phyloP scores from a whole-genome alignment of 1,140 invertebrate genomes.

The Drosophila guanche region DNA sequence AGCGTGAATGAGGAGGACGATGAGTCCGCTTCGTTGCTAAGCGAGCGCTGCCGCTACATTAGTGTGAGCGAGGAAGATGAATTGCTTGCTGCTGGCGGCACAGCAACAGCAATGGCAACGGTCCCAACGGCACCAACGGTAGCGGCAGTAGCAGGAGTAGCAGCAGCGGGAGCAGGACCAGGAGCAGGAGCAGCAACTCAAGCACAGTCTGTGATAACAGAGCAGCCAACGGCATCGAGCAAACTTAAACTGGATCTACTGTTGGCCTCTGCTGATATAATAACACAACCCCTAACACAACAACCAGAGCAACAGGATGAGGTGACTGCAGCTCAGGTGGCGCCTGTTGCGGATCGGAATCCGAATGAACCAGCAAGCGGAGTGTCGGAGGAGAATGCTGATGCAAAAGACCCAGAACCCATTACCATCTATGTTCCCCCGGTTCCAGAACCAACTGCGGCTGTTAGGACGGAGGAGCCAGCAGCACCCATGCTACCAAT shows the following conservation, averaged over 20 bases:
- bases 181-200: conserved; percentile 54
- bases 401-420: conserved; percentile 24
- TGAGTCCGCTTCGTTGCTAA: conserved; percentile 64
- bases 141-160: conserved; percentile 1
- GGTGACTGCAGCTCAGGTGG: conserved; percentile 17
- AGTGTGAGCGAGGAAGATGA: conserved; percentile 81
- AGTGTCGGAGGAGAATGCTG: background rate
- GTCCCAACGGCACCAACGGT: conserved; percentile 10
- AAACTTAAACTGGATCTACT: conserved; percentile 77
- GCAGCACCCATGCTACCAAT: conserved; percentile 36
- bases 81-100: conserved; percentile 47
- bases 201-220: conserved; percentile 83
- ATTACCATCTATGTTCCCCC: conserved; percentile 49
- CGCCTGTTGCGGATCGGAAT: conserved; percentile 27
- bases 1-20: conserved; percentile 81
- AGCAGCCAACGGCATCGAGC: conserved; percentile 81
- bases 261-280: conserved; percentile 79
- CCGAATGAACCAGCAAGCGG: conserved; percentile 19
- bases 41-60: conserved; percentile 76
- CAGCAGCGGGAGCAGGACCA: conserved; percentile 4
- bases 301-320: conserved; percentile 32
- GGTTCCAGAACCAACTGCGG: conserved; percentile 13
- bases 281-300: conserved; percentile 64
- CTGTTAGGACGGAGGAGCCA: conserved; percentile 40
- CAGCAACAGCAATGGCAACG: conserved; percentile 18